Conservation (phyloP, 2,888 invertebrate species). For the Xestoiulus laeticollis region DNA sequence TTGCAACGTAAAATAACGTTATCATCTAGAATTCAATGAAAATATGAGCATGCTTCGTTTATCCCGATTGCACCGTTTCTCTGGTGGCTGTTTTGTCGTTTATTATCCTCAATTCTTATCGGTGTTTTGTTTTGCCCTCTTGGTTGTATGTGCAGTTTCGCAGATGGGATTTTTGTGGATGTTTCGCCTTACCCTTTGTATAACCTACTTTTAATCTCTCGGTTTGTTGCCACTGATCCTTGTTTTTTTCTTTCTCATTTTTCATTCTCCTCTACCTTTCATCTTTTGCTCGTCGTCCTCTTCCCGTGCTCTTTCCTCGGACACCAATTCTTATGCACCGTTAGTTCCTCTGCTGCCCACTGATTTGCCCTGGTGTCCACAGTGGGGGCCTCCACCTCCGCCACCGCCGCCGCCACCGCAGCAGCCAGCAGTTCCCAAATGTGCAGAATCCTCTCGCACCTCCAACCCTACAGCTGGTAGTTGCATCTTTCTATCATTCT, state of each 20-base stretch:
- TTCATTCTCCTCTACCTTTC: neutral
- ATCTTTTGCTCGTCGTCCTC: constrained; percentile 2
- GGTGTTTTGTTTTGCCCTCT: neutral
- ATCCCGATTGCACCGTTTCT: neutral
- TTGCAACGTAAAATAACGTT: no score
- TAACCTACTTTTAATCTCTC: neutral
- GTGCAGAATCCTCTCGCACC: neutral
- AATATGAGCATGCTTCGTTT: neutral
- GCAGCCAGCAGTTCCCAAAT: neutral
- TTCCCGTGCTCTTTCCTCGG: neutral
- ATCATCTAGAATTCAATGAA: neutral
- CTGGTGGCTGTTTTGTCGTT: neutral
- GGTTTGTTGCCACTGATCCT: constrained; percentile 7
- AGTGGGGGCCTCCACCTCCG: constrained; percentile 24
- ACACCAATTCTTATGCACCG: neutral
- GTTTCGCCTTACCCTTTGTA: neutral
- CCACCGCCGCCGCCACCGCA: constrained; percentile 44
- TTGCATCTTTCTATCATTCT: neutral
- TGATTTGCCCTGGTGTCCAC: constrained; percentile 45
- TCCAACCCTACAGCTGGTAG: neutral
- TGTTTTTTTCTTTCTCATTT: neutral
- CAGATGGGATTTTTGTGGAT: neutral
- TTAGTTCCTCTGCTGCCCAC: neutral
- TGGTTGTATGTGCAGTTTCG: neutral
- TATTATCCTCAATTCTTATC: neutral